phyloP scores from a whole-genome alignment of 1,140 invertebrate species.

The Pseudomyrmex cubaensis region DNA sequence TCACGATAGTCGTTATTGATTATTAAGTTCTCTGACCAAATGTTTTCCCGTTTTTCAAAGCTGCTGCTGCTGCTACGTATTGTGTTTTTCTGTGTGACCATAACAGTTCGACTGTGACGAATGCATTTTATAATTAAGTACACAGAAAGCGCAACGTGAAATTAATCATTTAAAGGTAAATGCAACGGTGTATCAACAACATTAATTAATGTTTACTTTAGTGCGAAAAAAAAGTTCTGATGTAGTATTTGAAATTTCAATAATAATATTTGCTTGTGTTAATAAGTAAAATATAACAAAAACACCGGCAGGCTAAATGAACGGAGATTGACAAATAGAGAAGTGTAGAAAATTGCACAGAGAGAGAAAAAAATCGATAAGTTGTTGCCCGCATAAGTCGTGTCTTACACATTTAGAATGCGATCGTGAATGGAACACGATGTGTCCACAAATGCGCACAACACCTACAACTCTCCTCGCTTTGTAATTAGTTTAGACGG shows the following conservation, averaged over 20 bases:
- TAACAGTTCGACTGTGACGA: not conserved
- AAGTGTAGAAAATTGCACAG: not conserved
- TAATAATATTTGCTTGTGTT: not conserved
- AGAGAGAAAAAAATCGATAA: constrained; percentile 10
- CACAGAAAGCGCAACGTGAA: no score
- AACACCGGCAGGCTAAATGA: not conserved
- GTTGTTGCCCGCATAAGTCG: constrained; percentile 7
- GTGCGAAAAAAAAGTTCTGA: no score
- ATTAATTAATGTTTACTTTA: no score
- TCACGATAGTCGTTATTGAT: constrained; percentile 54
- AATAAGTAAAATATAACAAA: not conserved
- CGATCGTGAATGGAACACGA: not conserved
- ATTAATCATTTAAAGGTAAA: not conserved
- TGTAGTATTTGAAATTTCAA: not conserved
- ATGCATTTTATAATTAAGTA: not conserved
- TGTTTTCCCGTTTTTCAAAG: constrained; percentile 12
- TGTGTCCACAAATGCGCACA: constrained; percentile 32
- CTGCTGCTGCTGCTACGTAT: not conserved
- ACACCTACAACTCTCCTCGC: constrained; percentile 19
- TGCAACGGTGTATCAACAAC: not conserved
- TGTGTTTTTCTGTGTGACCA: constrained; percentile 1
- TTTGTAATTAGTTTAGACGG: constrained; percentile 73
- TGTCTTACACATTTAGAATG: constrained; percentile 5
- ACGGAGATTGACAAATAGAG: no score
- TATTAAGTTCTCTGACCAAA: constrained; percentile 37